These are phyloP conservation scores for Cecropterus lyciades DNA, from an alignment of 1,140 invertebrate species.

Conservation along the genomic window DNA sequence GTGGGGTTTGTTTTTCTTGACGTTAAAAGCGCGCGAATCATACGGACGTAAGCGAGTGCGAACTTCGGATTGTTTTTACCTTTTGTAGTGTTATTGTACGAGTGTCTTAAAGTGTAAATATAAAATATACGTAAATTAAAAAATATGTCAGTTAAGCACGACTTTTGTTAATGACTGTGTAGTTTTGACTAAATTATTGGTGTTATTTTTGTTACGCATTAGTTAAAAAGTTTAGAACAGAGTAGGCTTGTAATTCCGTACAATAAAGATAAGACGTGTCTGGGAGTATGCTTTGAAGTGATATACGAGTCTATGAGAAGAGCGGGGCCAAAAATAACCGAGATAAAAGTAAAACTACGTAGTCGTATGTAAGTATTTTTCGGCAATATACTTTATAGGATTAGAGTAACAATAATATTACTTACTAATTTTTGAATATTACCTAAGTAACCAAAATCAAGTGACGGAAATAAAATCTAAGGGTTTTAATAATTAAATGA, in stretches of 20 bases:
- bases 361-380: conserved; percentile 25
- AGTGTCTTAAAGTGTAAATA: conserved; percentile 3
- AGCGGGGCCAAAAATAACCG: conserved; percentile 62
- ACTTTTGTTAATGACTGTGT: neutral
- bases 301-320: conserved; percentile 63
- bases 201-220: conserved; percentile 22
- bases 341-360: conserved; percentile 44
- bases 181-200: conserved; percentile 12
- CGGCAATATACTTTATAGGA: neutral
- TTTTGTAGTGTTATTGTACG: conserved; percentile 26
- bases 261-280: conserved; percentile 68
- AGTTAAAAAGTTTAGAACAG: conserved; percentile 40
- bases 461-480: too few relatives aligned
- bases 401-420: neutral
- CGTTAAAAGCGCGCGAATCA: conserved; percentile 69
- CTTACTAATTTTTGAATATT: too few relatives aligned
- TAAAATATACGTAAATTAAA: conserved; percentile 7
- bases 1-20: conserved; percentile 41
- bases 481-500: too few relatives aligned
- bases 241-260: conserved; percentile 9
- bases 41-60: conserved; percentile 28
- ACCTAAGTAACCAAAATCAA: too few relatives aligned
- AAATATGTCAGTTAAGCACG: neutral
- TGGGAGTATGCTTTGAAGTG: conserved; percentile 59
- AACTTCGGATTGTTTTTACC: conserved; percentile 14